These are phyloP conservation scores for Mythimna loreyi DNA, from an alignment of 2,888 invertebrate species.

Conservation along the genomic window DNA sequence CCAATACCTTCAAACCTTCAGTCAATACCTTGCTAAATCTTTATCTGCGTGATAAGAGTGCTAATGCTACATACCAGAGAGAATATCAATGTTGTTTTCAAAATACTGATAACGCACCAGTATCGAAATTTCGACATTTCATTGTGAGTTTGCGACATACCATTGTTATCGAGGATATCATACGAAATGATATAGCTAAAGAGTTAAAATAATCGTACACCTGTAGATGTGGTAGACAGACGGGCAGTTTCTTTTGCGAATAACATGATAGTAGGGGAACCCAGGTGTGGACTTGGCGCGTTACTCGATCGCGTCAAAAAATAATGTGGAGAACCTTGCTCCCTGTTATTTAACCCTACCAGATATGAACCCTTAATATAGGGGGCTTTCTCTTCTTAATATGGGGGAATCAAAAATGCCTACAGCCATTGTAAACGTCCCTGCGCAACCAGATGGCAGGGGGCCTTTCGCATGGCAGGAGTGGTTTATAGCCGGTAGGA, in stretches of 20 bases:
- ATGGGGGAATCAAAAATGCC: too few relatives aligned
- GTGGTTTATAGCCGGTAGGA: too few relatives aligned
- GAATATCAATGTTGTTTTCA: conserved; percentile 68
- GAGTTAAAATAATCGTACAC: conserved; percentile 34
- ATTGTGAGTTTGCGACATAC: conserved; percentile 42
- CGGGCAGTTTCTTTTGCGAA: conserved; percentile 1
- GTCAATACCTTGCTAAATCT: conserved; percentile 50
- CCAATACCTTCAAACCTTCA: conserved; percentile 52
- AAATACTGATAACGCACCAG: conserved; percentile 70
- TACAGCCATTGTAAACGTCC: too few relatives aligned
- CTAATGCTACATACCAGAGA: conserved; percentile 48
- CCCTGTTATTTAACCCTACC: too few relatives aligned
- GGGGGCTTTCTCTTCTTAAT: too few relatives aligned
- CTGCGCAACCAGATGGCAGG: too few relatives aligned
- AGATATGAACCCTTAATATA: too few relatives aligned
- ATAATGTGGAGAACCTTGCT: too few relatives aligned
- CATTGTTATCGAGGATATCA: conserved; percentile 40
- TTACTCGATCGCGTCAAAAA: too few relatives aligned
- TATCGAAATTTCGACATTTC: conserved; percentile 53
- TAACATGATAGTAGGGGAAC: too few relatives aligned
- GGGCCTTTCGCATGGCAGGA: too few relatives aligned
- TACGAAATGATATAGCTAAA: conserved; percentile 31
- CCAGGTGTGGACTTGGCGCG: too few relatives aligned
- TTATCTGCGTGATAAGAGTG: conserved; percentile 60
- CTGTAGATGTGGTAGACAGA: conserved; percentile 19